phyloP scores from a whole-genome alignment of 2,113 vertebrate genomes.

The Petaurus breviceps region DNA sequence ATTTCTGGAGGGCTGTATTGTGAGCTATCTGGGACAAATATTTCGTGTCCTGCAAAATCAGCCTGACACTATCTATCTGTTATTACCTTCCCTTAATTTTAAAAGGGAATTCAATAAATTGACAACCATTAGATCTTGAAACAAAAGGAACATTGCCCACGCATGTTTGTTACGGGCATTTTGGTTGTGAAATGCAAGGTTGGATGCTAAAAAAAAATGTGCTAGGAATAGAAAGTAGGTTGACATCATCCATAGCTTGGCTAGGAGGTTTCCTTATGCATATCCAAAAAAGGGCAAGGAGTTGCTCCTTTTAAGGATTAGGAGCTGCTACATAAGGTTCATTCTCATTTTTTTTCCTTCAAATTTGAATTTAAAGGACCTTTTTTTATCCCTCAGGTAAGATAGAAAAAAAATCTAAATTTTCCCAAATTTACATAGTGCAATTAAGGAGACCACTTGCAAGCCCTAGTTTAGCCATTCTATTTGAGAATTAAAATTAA shows the following conservation, averaged over 20 bases:
- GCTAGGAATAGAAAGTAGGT: constrained; percentile 49
- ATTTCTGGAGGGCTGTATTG: background rate
- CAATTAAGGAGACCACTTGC: background rate
- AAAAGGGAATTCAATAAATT: constrained; percentile 25
- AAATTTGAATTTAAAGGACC: background rate
- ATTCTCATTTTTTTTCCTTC: constrained; percentile 16
- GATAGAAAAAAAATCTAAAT: background rate
- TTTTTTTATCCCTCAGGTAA: background rate
- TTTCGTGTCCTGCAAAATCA: constrained; percentile 1
- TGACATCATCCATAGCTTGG: constrained; percentile 43
- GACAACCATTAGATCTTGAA: constrained; percentile 49
- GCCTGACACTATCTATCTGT: background rate
- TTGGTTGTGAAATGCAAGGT: constrained; percentile 53
- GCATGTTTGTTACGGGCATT: background rate
- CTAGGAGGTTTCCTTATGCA: constrained; percentile 42
- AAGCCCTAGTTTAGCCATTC: background rate
- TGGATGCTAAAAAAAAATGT: constrained; percentile 39
- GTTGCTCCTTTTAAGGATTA: constrained; percentile 21
- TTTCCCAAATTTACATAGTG: background rate
- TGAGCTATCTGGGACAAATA: background rate
- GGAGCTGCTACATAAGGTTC: background rate
- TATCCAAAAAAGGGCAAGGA: constrained; percentile 69
- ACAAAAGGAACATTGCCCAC: constrained; percentile 53
- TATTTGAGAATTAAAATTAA: background rate
- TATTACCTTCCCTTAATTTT: constrained; percentile 47